Evolutionary conservation across 2,888 invertebrate genomes (phyloP).

Genomic region (Morpho achilles): DNA sequence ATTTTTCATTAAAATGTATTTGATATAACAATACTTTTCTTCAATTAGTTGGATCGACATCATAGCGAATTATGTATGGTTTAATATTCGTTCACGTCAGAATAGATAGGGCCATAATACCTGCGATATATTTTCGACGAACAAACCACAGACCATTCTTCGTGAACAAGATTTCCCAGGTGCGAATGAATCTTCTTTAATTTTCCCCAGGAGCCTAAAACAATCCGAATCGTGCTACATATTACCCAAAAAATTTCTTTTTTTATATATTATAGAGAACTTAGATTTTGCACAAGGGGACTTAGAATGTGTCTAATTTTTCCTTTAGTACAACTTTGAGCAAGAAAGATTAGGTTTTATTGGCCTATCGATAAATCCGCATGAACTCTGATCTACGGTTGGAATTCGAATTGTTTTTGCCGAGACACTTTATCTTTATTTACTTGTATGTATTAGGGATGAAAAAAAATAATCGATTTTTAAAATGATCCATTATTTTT

Average conservation of each 20-base stretch:
- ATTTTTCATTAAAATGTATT: too few species aligned
- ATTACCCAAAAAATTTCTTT: slow-evolving; percentile 50
- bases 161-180: slow-evolving; percentile 37
- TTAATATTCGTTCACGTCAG: slow-evolving; percentile 9
- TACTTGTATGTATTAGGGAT: too few species aligned
- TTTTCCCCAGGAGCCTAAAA: slow-evolving; percentile 45
- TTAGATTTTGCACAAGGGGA: slow-evolving; percentile 4
- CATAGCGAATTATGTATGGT: slow-evolving; percentile 7
- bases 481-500: too few species aligned
- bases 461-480: too few species aligned
- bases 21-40: too few species aligned
- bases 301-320: too few species aligned
- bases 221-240: slow-evolving; percentile 40
- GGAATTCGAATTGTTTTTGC: too few species aligned
- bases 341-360: too few species aligned
- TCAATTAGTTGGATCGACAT: neutral
- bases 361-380: too few species aligned
- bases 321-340: too few species aligned
- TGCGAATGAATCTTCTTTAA: slow-evolving; percentile 47
- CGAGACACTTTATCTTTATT: too few species aligned
- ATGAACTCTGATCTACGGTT: too few species aligned
- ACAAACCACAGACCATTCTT: slow-evolving; percentile 17
- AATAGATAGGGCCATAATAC: slow-evolving; percentile 14
- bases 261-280: slow-evolving; percentile 30
- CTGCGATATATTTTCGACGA: slow-evolving; percentile 3